Base-by-base conservation (phyloP, 2,113 vertebrate species). In the Alaudala cheleensis region DNA sequence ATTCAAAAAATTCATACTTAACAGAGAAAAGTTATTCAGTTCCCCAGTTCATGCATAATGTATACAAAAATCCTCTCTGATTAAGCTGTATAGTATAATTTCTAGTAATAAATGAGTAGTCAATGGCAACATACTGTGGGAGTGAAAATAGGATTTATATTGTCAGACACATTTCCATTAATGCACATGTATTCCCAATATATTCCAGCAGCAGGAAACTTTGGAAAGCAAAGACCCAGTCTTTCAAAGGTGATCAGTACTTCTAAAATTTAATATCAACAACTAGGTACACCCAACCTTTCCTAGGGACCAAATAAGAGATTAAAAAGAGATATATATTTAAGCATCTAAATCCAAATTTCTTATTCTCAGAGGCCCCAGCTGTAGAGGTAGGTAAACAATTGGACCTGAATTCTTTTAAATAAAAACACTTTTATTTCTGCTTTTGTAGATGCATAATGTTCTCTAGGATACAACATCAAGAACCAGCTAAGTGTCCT, bases 121-220 rank as follows among this genome's bases (percentile, higher is more conserved):
- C 50, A 78, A 71, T 34, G 13, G 50, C 33, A 83, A 45, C 2
- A 2, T 31, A 23, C 9, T 50, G 16, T 29, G 24, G 28, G 50
- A 4, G 6, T 66, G 29, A 77, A 76, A 77, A 77, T n/a, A 26
- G 0, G 0, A 23, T 33, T 49, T 65, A 20, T 6, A 16, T 10
- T 60, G 24, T 17, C n/a, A 9, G 7, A 56, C 22, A 79, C 4
- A 6, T 31, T 31, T 82, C 26, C 42, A 20, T 60, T 66, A 39
- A 60, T 23, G 9, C 34, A 39, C 10, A 34, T 26, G 15, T 58
- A 54, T 31, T 82, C 31, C 26, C 10, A 80, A 22, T 12, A 69
- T 11, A n/a, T 34, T 86, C 34, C 39, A 86, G 40, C 11, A 70
- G 40, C 77, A 69, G 31, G 12, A 81, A 77, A 73, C 10, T 77